Evolutionary conservation across 2,888 invertebrate genomes (phyloP), one percentile per base, ranked within the genome.

Genomic region (Latrodectus hesperus): DNA sequence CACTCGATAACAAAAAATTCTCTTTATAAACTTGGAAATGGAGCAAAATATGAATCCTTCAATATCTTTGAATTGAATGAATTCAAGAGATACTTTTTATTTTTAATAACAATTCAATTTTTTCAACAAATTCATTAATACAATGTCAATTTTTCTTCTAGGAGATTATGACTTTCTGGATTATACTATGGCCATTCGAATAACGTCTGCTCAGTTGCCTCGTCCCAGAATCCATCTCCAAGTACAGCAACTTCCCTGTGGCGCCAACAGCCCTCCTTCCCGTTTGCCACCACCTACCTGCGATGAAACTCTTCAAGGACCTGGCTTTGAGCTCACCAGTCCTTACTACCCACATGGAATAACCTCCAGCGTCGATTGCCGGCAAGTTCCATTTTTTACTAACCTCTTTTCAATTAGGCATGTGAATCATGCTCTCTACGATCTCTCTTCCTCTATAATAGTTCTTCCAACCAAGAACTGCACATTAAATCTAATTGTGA

Each of bases 171-270:
- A 90, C 17, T 90, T 90, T 68, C 73, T 86, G 16, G 84, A 89
- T 12, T 89, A 90, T 55, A 90, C 90, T 49, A 88, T 90, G 74
- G 79, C 87, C 16, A 81, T 91, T 14, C 88, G 89, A 22, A 89
- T 90, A 22, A 89, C 81, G 9, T 89, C 90, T 1, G 82, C 86
- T 49, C 88, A 86, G 6, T 86, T 89, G 1, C 89, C 89, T 1
- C 73, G 90, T 10, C 90, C 90, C 11, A 90, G 90, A 22, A 90
- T 91, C 77, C 74, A 90, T 14, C 89, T 90, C n/a, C 84, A 88
- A 14, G 87, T 90, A n/a, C 85, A 89, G 38, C 90, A 90, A 68
- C 84, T 90, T 10, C 89, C 90, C 11, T 90, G 90, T 55, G 87
- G 79, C 9, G 26, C 72, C 8, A 67, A 49, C n/a, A 76, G 71